Evolutionary conservation across 2,113 vertebrate species (phyloP).

Genomic region (Sapayoa aenigma): DNA sequence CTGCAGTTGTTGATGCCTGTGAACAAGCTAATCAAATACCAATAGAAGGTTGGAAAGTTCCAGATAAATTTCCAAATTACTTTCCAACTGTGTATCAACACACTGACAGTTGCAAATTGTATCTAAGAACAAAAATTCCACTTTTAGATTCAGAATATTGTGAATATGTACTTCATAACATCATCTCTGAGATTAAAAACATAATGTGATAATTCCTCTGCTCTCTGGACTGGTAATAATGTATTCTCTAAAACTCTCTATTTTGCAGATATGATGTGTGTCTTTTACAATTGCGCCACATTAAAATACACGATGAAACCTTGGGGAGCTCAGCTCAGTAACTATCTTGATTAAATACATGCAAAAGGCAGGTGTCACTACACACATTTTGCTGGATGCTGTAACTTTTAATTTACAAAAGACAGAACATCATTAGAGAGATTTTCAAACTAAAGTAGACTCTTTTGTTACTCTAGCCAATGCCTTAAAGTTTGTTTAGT

Average conservation of each 20-base stretch:
- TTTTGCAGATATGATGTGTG: background rate
- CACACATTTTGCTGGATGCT: background rate
- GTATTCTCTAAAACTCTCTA: background rate
- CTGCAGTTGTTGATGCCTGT: background rate
- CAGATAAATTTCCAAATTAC: background rate
- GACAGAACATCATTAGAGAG: background rate
- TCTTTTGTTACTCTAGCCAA: background rate
- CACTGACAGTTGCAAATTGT: background rate
- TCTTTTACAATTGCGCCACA: background rate
- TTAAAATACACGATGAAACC: background rate
- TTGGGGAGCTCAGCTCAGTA: background rate
- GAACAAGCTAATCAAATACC: background rate
- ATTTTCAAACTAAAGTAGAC: background rate
- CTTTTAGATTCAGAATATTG: background rate
- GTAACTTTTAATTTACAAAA: background rate
- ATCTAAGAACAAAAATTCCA: background rate
- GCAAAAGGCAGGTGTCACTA: background rate
- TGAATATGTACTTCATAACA: background rate
- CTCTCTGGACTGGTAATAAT: background rate
- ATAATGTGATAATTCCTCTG: background rate
- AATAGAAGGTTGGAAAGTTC: background rate
- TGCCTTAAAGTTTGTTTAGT: background rate
- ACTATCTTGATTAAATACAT: background rate
- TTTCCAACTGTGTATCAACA: background rate
- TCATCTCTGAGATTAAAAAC: background rate